phyloP scores from a whole-genome alignment of 1,140 invertebrate genomes.

The Bursaphelenchus mucronatus region DNA sequence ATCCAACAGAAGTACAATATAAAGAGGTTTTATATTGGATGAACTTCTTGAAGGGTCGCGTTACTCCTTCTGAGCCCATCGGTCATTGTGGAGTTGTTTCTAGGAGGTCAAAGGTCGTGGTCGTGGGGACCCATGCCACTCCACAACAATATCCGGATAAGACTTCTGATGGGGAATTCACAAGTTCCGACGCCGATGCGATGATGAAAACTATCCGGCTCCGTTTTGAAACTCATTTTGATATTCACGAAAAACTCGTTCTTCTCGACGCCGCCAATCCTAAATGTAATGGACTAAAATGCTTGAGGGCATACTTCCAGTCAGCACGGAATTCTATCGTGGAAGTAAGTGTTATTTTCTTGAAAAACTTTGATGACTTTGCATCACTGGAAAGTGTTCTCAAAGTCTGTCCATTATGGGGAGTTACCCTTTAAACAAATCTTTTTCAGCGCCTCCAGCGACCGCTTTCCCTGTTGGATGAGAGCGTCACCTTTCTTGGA shows the following conservation, averaged over 20 bases:
- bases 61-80: slow-evolving; percentile 69
- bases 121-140: slow-evolving; percentile 70
- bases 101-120: slow-evolving; percentile 65
- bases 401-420: too few relatives aligned
- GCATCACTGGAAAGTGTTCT: too few relatives aligned
- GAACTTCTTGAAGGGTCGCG: slow-evolving; percentile 72
- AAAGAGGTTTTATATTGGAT: slow-evolving; percentile 74
- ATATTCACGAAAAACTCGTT: slow-evolving; percentile 64
- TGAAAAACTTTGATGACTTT: neutral
- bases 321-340: slow-evolving; percentile 54
- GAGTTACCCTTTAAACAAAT: too few relatives aligned
- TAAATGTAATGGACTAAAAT: slow-evolving; percentile 66
- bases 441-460: slow-evolving; percentile 64
- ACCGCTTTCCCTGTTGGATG: slow-evolving; percentile 69
- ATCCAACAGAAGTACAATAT: slow-evolving; percentile 70
- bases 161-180: slow-evolving; percentile 65
- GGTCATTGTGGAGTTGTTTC: slow-evolving; percentile 64
- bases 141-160: slow-evolving; percentile 63
- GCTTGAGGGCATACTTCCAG: slow-evolving; percentile 65
- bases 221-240: slow-evolving; percentile 66
- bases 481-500: slow-evolving; percentile 66
- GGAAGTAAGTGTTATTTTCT: slow-evolving; percentile 28
- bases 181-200: slow-evolving; percentile 66
- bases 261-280: slow-evolving; percentile 68
- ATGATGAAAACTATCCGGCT: slow-evolving; percentile 64